Evolutionary conservation across 2,888 invertebrate genomes (phyloP), one percentile per base, ranked within the genome.

Genomic region (Cyclophora punctaria): DNA sequence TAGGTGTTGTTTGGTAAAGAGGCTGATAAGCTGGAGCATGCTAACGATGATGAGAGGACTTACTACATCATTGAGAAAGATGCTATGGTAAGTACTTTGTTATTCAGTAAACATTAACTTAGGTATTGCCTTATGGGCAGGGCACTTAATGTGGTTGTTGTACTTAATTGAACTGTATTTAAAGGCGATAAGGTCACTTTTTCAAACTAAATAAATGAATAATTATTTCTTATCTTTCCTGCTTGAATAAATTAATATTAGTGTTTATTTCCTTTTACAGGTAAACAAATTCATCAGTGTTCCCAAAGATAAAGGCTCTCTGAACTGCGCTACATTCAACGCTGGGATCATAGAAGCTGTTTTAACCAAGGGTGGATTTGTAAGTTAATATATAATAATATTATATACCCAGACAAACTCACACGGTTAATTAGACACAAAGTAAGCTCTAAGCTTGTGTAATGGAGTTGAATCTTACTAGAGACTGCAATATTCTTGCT

Each of bases 31-130:
- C 79, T 99, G 59, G 99, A 99, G 74, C 97, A 98, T 83, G 98
- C 98, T 3, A 99, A 98, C 82, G 99, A 99, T 83, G 98, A 99
- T 87, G 98, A 98, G 73, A 93, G 95, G 59, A 98, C 97, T 0
- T 99, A 99, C 83, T 99, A 99, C 71, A 95, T 99, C 44, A 99
- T 99, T 76, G 99, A 99, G 79, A 98, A 98, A 70, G 99, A 99
- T 73, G 97, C 99, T 5, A 75, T 99, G 61, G 98, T 92, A 56
- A 74, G 77, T 67, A 37, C 5, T 5, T 5, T 5, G 37, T 37
- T 37, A 20, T 20, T 20, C 20, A 20, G 20, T 20, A 20, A 20
- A 20, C 20, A 20, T 20, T 20, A 20, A 37, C 37, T 37, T 37
- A 5, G 4, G 37, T n/a, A n/a, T 20, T 20, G 20, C 20, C 20